phyloP scores from a whole-genome alignment of 2,888 invertebrate genomes.

The Drosophila austrosaltans region DNA sequence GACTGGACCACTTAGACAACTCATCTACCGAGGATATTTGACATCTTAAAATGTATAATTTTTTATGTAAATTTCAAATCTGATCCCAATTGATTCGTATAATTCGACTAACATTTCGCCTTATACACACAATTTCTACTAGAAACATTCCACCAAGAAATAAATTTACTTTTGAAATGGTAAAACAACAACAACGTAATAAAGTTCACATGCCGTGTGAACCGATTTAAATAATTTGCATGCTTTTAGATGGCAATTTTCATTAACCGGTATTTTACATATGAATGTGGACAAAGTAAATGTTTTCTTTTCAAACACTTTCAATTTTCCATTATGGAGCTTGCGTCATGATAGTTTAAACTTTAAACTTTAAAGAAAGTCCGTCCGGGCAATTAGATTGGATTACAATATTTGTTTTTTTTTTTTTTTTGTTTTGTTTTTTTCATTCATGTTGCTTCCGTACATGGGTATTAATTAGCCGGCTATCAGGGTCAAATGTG shows the following conservation, averaged over 20 bases:
- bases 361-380: too few species aligned
- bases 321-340: constrained; percentile 27
- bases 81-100: too few species aligned
- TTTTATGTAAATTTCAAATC: too few species aligned
- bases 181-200: neutral
- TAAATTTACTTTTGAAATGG: neutral
- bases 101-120: too few species aligned
- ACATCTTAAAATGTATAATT: too few species aligned
- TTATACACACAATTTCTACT: too few species aligned
- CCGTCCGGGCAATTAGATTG: constrained; percentile 44
- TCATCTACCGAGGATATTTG: too few species aligned
- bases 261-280: constrained; percentile 1
- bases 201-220: neutral
- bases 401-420: neutral
- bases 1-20: too few species aligned
- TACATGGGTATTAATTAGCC: constrained; percentile 45
- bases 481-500: constrained; percentile 42
- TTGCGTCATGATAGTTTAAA: constrained; percentile 33
- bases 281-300: neutral
- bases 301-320: constrained; percentile 6
- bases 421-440: constrained; percentile 24
- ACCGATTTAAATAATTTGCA: neutral
- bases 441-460: constrained; percentile 23
- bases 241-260: neutral
- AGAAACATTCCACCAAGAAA: neutral